Base-by-base conservation (phyloP, 1,140 invertebrate species). In the silkworm (Bombyx mori) region DNA sequence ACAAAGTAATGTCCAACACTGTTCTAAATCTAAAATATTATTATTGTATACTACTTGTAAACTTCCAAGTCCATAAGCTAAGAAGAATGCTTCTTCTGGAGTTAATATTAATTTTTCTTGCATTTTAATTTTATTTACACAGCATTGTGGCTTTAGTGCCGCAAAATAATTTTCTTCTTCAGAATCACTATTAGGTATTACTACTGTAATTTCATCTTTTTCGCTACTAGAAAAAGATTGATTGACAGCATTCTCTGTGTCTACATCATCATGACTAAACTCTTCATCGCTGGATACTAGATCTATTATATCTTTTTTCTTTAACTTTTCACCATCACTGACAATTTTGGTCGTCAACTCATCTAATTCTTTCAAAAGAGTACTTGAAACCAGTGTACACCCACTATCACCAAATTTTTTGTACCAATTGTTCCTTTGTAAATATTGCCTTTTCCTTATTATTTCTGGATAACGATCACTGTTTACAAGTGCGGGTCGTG, bases 41-140 rank as follows among this genome's bases (percentile, higher is more conserved):
- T 88, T 89, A 44, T 91, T 79, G 79, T 93, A 82, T 44, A 89
- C 72, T 46, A 95, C 88, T 71, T 92, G 86, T 44, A 97, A 80
- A 75, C 94, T 94, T 9, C 92, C 92, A 42, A 97, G 79, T 35
- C 89, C 93, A 86, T 91, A 94, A 35, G 90, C 84, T 22, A 98
- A 86, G 68, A 96, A 96, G 77, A 94, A 96, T 0, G 95, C 92
- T 87, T 96, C 95, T 76, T 95, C 92, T 56, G 92, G 88, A 42
- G 90, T 90, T 2, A 96, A 78, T 69, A 92, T 88, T 22, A 94
- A 75, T 8, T 89, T 91, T 87, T 94, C 93, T 54, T 87, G 77
- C 1, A 91, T 65, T 42, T 89, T 87, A 65, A 90, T 90, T 71
- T 88, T 88, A 71, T 91, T 91, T 22, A 88, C 72, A 71, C 91